Percentiles rank a stretch among this genome's conserved stretches.
Evolutionary conservation across 2,888 invertebrate species (phyloP).

Genomic region (Drosophila mettleri): DNA sequence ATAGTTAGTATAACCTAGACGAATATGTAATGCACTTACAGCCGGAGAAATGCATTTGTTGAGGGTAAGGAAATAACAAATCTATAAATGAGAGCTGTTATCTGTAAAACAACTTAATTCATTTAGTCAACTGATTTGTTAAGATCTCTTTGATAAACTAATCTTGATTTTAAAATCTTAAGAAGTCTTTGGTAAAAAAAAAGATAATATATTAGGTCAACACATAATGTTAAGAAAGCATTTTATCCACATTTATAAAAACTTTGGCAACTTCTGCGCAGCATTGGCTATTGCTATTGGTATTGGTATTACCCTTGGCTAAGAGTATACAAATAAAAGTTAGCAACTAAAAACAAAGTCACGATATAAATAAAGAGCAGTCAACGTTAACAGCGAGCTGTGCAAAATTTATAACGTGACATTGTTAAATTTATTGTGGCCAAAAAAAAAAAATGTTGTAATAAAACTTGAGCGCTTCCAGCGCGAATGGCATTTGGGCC

Average conservation of each 20-base stretch:
- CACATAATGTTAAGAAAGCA: no score
- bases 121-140: no score
- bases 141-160: no score
- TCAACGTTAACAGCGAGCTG: conserved; percentile 59
- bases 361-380: conserved; percentile 74
- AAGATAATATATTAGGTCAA: no score
- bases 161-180: no score
- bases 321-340: conserved; percentile 52
- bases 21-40: conserved; percentile 23
- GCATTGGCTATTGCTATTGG: no score
- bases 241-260: neutral
- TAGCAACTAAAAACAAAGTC: conserved; percentile 70
- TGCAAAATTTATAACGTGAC: conserved; percentile 78
- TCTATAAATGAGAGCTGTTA: no score
- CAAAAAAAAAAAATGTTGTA: conserved; percentile 55
- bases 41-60: neutral
- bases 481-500: conserved; percentile 21
- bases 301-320: neutral
- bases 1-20: neutral
- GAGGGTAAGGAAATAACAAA: no score
- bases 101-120: no score
- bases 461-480: conserved; percentile 52
- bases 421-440: conserved; percentile 75
- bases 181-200: neutral
- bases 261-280: no score